Base-by-base conservation (phyloP, 1,140 invertebrate genomes). In the Bradynema listronoti region DNA sequence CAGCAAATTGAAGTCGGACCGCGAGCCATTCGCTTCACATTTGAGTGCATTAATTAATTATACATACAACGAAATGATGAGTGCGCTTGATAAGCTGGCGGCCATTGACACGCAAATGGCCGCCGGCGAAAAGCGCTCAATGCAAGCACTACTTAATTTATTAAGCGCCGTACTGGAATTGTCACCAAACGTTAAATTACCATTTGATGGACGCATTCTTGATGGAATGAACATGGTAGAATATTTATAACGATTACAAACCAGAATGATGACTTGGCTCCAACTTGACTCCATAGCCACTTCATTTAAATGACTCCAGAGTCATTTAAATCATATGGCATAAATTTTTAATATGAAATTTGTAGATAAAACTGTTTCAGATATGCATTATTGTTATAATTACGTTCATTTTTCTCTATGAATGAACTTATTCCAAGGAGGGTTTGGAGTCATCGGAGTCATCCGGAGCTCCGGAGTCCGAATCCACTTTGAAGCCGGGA, bases 191-290 rank as follows among this genome's bases (percentile, higher is more conserved):
- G 34, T 69, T 1, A 9, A 71, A 6, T 42, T 69, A 7, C 67
- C 67, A 30, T 69, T 69, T 57, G 67, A 69, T 53, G 67, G 67
- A 39, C 14, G 69, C 19, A 69, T 69, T 61, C 46, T 69, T n/a
- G 67, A 69, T 45, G 67, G 60, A 19, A 67, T 33, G 29, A 42
- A 66, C 47, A 56, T 67, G 47, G 67, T 69, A 32, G 14, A 25
- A 25, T 24, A 11, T 56, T 5, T 19, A 52, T 11, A 56, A 6
- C 14, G 41, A 36, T 6, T 32, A n/a, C 39, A 49, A 19, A 52
- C 52, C 14, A 16, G 41, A 1, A 49, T n/a, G n/a, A n/a, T n/a
- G n/a, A n/a, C n/a, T n/a, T n/a, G n/a, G n/a, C n/a, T n/a, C n/a
- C n/a, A n/a, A n/a, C n/a, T n/a, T n/a, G n/a, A n/a, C n/a, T n/a